These are phyloP conservation scores for Melanotaenia trifasciata DNA, from an alignment of 2,797 vertebrate species.

Conservation along the genomic window DNA sequence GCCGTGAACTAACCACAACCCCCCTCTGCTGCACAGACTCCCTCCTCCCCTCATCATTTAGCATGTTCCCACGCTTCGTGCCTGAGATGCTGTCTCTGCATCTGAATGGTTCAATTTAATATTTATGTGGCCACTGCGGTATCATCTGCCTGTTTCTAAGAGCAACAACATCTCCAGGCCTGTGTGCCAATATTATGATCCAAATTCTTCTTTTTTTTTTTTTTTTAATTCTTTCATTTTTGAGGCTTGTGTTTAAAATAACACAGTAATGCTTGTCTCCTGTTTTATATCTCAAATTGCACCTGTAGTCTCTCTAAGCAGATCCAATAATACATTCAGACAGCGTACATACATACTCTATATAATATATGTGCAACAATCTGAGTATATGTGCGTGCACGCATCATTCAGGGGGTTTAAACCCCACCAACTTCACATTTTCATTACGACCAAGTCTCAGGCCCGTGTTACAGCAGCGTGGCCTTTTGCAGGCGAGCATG, in stretches of 20 bases:
- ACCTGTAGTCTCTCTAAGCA: conserved; percentile 38
- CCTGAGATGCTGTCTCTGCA: conserved; percentile 50
- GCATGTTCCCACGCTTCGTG: conserved; percentile 77
- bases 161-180: conserved; percentile 29
- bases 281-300: conserved; percentile 34
- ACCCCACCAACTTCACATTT: conserved; percentile 80
- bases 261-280: conserved; percentile 8
- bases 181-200: conserved; percentile 4
- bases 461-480: conserved; percentile 78
- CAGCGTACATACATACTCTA: conserved; percentile 45
- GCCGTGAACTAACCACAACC: conserved; percentile 73
- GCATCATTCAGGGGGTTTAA: conserved; percentile 70
- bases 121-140: conserved; percentile 60
- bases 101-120: conserved; percentile 65
- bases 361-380: conserved; percentile 53
- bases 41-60: conserved; percentile 62
- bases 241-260: conserved; percentile 15
- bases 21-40: conserved; percentile 54
- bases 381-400: conserved; percentile 31
- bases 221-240: conserved; percentile 13
- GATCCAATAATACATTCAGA: conserved; percentile 48
- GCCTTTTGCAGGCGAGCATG: conserved; percentile 82
- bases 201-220: conserved; percentile 15
- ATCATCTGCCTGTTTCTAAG: conserved; percentile 36
- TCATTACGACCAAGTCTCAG: conserved; percentile 85